A percentile compares a stretch with the other conserved stretches of the same genome.
These are phyloP conservation scores for Stichodactyla mertensii DNA, from an alignment of 64 coral and sea anemone species.

Conservation along the genomic window DNA sequence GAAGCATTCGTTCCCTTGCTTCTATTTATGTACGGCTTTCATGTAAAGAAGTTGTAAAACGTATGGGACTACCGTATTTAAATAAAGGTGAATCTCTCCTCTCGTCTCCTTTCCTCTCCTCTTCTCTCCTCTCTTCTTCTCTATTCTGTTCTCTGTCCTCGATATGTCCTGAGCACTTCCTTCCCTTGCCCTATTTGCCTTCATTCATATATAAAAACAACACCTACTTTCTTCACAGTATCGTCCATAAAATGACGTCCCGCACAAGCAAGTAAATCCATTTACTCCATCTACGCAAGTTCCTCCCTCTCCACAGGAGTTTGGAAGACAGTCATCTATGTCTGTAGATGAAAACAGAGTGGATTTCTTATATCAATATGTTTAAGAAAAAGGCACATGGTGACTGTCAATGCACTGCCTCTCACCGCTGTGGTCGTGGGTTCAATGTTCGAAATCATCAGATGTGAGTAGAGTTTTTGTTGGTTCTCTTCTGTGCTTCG, in stretches of 20 bases:
- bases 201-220: background rate
- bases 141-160: background rate
- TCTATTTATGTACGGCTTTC: too few relatives aligned
- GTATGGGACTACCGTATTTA: too few relatives aligned
- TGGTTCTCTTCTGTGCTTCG: too few relatives aligned
- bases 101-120: background rate
- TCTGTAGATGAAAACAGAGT: background rate
- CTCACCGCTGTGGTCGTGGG: too few relatives aligned
- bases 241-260: background rate
- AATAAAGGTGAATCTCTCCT: background rate
- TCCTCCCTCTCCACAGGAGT: background rate
- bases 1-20: too few relatives aligned
- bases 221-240: background rate
- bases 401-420: too few relatives aligned
- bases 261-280: background rate
- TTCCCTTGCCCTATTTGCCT: background rate
- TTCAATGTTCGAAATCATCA: too few relatives aligned
- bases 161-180: background rate
- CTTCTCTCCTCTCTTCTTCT: background rate
- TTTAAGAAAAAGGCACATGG: too few relatives aligned
- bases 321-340: slow-evolving; percentile 1
- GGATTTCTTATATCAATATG: too few relatives aligned
- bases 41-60: too few relatives aligned
- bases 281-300: background rate
- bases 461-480: too few relatives aligned